Conservation (phyloP, 2,888 invertebrate genomes). For the Macropis europaea region DNA sequence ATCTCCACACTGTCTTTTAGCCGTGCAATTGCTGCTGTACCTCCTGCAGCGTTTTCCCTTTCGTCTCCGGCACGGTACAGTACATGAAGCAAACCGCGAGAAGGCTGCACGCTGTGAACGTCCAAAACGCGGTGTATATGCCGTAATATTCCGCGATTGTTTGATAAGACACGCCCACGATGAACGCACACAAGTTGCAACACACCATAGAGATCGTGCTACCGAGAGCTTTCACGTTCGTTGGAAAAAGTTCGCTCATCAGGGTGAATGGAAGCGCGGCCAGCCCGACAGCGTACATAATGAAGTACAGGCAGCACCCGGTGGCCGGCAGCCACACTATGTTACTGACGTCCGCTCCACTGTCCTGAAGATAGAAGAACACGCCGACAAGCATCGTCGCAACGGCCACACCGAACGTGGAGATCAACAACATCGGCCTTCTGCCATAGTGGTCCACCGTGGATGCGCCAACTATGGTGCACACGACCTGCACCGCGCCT, state of each 20-base stretch:
- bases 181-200: constrained; percentile 36
- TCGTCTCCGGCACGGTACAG: constrained; percentile 58
- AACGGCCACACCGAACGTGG: constrained; percentile 36
- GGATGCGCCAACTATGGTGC: constrained; percentile 23
- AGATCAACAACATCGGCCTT: constrained; percentile 51
- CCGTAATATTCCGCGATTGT: constrained; percentile 39
- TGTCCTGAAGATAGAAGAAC: constrained; percentile 45
- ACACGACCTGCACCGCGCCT: constrained; percentile 53
- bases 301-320: constrained; percentile 49
- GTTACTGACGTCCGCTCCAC: constrained; percentile 9
- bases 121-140: constrained; percentile 49
- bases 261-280: constrained; percentile 57
- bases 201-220: constrained; percentile 36
- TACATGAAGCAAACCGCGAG: constrained; percentile 38
- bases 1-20: background rate
- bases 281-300: constrained; percentile 54
- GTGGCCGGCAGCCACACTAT: constrained; percentile 54
- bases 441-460: constrained; percentile 58
- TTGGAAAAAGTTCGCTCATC: constrained; percentile 60
- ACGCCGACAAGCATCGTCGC: constrained; percentile 51
- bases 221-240: constrained; percentile 59
- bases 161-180: constrained; percentile 43
- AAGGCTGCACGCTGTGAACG: constrained; percentile 38
- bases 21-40: constrained; percentile 50
- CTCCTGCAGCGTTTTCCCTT: constrained; percentile 58